phyloP scores from a whole-genome alignment of 2,113 vertebrate species.

The Pteropus alecto region DNA sequence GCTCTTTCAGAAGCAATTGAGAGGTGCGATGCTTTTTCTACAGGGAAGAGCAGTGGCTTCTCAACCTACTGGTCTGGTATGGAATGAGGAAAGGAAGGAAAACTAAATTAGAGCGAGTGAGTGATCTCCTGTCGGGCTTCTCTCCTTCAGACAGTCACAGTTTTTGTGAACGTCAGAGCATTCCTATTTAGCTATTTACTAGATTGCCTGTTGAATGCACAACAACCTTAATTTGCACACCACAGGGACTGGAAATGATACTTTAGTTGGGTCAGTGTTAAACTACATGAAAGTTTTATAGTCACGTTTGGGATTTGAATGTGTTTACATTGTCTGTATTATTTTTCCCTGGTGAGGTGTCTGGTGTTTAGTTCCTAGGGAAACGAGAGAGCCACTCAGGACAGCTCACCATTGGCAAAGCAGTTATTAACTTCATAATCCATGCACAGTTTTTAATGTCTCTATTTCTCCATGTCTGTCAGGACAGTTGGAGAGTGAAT shows the following conservation, averaged over 20 bases:
- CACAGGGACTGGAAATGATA: background rate
- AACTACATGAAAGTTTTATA: background rate
- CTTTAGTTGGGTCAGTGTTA: background rate
- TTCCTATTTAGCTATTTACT: background rate
- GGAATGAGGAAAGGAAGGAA: background rate
- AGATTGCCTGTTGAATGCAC: background rate
- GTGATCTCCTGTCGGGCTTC: background rate
- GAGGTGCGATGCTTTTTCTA: background rate
- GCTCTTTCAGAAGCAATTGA: background rate
- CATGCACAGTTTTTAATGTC: background rate
- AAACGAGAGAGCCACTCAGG: background rate
- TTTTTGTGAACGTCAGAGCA: rapidly evolving
- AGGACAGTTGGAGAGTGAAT: background rate
- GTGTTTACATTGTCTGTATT: background rate
- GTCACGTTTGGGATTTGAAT: slow-evolving; percentile 11
- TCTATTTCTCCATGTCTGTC: background rate
- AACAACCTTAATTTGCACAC: background rate
- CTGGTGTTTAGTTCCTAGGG: background rate
- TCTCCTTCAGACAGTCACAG: background rate
- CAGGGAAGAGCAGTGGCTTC: background rate
- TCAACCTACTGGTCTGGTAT: background rate
- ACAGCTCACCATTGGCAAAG: background rate
- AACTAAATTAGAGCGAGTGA: no score
- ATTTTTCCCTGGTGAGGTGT: background rate
- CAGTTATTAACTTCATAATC: background rate